These are phyloP conservation scores for Psephotus haematonotus DNA, from an alignment of 2,113 vertebrate species.

Conservation along the genomic window DNA sequence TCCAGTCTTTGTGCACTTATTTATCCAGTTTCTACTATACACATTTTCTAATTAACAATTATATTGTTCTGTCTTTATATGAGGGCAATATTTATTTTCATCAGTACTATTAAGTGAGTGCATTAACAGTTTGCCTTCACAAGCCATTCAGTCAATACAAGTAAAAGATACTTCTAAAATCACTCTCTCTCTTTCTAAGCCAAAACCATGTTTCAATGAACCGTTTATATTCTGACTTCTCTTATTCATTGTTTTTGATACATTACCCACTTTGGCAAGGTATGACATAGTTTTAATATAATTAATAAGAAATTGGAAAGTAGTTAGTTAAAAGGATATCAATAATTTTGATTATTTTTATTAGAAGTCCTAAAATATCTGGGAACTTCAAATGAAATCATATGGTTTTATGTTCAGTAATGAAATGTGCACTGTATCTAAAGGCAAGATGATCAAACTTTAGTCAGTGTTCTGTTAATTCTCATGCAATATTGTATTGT, in stretches of 20 bases:
- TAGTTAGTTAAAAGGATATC: background rate
- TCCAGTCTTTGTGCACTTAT: background rate
- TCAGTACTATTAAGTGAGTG: background rate
- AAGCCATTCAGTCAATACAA: background rate
- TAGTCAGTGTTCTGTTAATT: background rate
- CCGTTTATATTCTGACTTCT: background rate
- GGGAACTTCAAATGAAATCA: background rate
- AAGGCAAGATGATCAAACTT: background rate
- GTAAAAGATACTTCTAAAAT: background rate
- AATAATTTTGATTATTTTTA: background rate
- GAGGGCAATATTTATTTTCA: background rate
- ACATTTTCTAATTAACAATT: background rate
- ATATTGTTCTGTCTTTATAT: background rate
- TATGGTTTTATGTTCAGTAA: background rate
- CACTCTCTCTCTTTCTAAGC: background rate
- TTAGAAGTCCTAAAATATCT: background rate
- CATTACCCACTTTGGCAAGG: background rate
- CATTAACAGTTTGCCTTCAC: background rate
- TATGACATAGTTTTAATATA: background rate
- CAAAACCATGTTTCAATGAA: background rate
- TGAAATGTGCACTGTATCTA: background rate
- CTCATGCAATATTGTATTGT: background rate
- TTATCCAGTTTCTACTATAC: background rate
- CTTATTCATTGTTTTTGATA: background rate
- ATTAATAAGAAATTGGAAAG: background rate